Percentiles rank a stretch among this genome's conserved stretches.
Conservation (phyloP, 2,113 vertebrate genomes). For the Paratilapia polleni region DNA sequence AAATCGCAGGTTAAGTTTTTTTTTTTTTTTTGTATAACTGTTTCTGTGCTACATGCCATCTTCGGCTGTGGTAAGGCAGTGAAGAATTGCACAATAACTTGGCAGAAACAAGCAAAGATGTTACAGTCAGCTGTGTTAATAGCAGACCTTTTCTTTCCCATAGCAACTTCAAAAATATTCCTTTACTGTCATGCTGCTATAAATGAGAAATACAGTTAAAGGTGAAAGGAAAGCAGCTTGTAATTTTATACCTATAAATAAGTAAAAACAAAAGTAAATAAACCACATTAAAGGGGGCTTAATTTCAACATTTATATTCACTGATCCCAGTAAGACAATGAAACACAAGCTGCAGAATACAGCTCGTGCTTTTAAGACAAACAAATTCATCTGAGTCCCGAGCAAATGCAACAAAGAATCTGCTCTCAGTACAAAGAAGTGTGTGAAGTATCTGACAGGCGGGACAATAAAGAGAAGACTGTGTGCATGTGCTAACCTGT, state of each 20-base stretch:
- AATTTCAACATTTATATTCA: conserved; percentile 22
- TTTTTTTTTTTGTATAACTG: not conserved
- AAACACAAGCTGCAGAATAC: conserved; percentile 2
- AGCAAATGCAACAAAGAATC: conserved; percentile 35
- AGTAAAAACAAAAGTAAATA: conserved; percentile 12
- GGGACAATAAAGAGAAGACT: not conserved
- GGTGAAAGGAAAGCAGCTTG: conserved; percentile 4
- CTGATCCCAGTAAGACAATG: conserved; percentile 14
- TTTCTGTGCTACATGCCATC: not conserved
- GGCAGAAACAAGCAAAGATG: conserved; percentile 1
- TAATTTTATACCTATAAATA: conserved; percentile 18
- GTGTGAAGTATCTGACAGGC: conserved; percentile 40
- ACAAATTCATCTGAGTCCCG: conserved; percentile 11
- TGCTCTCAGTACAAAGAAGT: not conserved
- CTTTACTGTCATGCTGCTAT: not conserved
- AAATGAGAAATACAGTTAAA: conserved; percentile 19
- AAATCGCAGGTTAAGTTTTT: conserved; percentile 26
- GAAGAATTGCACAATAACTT: not conserved
- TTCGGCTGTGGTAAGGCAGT: not conserved
- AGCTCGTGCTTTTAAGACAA: conserved; percentile 11
- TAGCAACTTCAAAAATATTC: conserved; percentile 32
- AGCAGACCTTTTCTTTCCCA: conserved; percentile 19
- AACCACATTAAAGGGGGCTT: conserved; percentile 33
- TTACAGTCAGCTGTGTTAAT: not conserved
- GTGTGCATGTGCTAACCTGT: conserved; percentile 10